Percentiles rank a stretch among this genome's conserved stretches.
phyloP scores from a whole-genome alignment of 2,888 invertebrate species.

The Camptogramma bilineatum region DNA sequence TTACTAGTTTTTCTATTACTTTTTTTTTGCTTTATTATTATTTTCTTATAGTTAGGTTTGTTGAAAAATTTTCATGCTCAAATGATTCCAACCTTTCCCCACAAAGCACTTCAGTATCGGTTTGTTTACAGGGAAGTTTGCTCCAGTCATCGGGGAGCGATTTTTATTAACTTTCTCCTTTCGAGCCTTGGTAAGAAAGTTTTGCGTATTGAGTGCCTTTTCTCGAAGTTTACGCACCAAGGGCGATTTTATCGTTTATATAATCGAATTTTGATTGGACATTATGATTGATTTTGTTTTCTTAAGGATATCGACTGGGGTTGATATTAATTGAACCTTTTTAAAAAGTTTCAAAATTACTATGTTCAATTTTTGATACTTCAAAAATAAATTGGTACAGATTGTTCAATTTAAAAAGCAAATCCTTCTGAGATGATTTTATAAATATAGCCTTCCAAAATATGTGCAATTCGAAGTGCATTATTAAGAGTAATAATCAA shows the following conservation, averaged over 20 bases:
- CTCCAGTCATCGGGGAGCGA: constrained; percentile 75
- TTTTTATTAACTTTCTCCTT: constrained; percentile 77
- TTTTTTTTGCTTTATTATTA: too few relatives aligned
- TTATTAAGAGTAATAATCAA: constrained; percentile 42
- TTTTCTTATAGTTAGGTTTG: too few relatives aligned
- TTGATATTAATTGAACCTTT: constrained; percentile 9
- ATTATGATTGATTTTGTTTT: constrained; percentile 46
- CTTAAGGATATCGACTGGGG: constrained; percentile 15
- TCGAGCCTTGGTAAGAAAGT: constrained; percentile 42
- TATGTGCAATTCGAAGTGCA: constrained; percentile 33
- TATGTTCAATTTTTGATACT: background rate
- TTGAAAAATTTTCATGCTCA: background rate
- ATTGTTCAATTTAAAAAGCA: too few relatives aligned
- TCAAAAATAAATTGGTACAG: too few relatives aligned
- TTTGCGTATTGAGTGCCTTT: constrained; percentile 54
- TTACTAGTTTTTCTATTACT: too few relatives aligned
- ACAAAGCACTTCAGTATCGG: constrained; percentile 57
- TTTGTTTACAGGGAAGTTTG: constrained; percentile 74
- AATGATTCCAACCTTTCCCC: constrained; percentile 25
- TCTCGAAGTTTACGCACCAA: constrained; percentile 69
- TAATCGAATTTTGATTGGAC: constrained; percentile 69
- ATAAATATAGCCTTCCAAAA: constrained; percentile 16
- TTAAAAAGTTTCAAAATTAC: constrained; percentile 1
- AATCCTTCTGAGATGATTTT: constrained; percentile 2
- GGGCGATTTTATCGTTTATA: constrained; percentile 73